phyloP scores from a whole-genome alignment of 2,888 invertebrate genomes.

The Agapetus fuscipes region DNA sequence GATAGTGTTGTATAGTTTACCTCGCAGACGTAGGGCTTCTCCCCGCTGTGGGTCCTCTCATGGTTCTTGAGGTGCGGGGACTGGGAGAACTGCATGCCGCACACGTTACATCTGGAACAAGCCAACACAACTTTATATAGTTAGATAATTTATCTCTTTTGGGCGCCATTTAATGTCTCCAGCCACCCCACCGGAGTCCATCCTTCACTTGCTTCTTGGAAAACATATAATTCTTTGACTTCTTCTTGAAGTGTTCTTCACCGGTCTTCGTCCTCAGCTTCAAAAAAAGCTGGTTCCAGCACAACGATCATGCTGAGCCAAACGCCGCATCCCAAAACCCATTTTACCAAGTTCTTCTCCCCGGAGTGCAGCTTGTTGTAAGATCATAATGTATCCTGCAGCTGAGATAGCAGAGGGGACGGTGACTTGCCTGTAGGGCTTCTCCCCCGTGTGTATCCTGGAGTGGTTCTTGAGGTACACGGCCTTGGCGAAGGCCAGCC shows the following conservation, averaged over 20 bases:
- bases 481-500: conserved; percentile 79
- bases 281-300: too few relatives aligned
- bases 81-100: conserved; percentile 86
- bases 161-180: too few relatives aligned
- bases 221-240: too few relatives aligned
- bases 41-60: conserved; percentile 80
- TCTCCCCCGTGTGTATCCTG: conserved; percentile 73
- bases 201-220: too few relatives aligned
- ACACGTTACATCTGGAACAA: conserved; percentile 62
- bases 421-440: conserved; percentile 41
- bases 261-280: too few relatives aligned
- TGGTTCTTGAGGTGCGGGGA: conserved; percentile 84
- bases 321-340: too few relatives aligned
- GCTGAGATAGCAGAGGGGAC: too few relatives aligned
- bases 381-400: conserved; percentile 81
- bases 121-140: too few relatives aligned
- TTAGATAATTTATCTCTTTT: too few relatives aligned
- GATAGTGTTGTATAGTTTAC: conserved; percentile 26
- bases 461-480: conserved; percentile 87
- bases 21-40: conserved; percentile 81
- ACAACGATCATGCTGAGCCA: too few relatives aligned
- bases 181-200: too few relatives aligned
- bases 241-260: too few relatives aligned
- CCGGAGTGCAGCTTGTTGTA: conserved; percentile 80
- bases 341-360: conserved; percentile 76